phyloP scores from a whole-genome alignment of 2,888 invertebrate species.

The Liodrosophila aerea region DNA sequence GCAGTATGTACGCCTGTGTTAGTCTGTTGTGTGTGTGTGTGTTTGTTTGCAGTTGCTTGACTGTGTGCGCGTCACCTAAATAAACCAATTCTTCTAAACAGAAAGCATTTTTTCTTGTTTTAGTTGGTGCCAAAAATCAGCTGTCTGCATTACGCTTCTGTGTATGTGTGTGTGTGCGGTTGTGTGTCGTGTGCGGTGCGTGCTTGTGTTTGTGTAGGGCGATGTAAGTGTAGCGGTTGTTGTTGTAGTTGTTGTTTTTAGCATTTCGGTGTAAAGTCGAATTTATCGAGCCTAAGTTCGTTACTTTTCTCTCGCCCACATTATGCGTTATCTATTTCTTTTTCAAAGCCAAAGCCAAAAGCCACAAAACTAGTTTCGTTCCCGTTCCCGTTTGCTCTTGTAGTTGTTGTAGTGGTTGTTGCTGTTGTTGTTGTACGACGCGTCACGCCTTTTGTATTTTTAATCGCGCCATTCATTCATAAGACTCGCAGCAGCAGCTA shows the following conservation, averaged over 20 bases:
- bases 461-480: slow-evolving; percentile 66
- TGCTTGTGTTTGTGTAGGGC: slow-evolving; percentile 15
- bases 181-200: slow-evolving; percentile 12
- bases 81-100: slow-evolving; percentile 55
- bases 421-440: slow-evolving; percentile 32
- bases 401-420: slow-evolving; percentile 4
- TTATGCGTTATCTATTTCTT: slow-evolving; percentile 49
- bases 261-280: slow-evolving; percentile 35
- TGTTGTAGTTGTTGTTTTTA: slow-evolving; percentile 23
- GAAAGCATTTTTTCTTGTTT: slow-evolving; percentile 41
- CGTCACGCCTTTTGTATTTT: slow-evolving; percentile 66
- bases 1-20: slow-evolving; percentile 12
- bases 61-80: slow-evolving; percentile 55
- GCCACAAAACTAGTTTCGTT: slow-evolving; percentile 62
- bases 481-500: slow-evolving; percentile 33
- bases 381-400: slow-evolving; percentile 20
- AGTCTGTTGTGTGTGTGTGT: slow-evolving; percentile 11
- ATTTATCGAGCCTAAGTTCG: slow-evolving; percentile 38
- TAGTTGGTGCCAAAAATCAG: slow-evolving; percentile 63
- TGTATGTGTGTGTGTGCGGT: slow-evolving; percentile 3
- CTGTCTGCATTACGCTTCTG: slow-evolving; percentile 34
- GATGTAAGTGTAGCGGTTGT: slow-evolving; percentile 20
- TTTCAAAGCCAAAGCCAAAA: slow-evolving; percentile 69
- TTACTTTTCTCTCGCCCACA: slow-evolving; percentile 45
- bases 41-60: slow-evolving; percentile 10